Evolutionary conservation across 2,113 vertebrate species (phyloP).

Genomic region (Nothocercus julius): DNA sequence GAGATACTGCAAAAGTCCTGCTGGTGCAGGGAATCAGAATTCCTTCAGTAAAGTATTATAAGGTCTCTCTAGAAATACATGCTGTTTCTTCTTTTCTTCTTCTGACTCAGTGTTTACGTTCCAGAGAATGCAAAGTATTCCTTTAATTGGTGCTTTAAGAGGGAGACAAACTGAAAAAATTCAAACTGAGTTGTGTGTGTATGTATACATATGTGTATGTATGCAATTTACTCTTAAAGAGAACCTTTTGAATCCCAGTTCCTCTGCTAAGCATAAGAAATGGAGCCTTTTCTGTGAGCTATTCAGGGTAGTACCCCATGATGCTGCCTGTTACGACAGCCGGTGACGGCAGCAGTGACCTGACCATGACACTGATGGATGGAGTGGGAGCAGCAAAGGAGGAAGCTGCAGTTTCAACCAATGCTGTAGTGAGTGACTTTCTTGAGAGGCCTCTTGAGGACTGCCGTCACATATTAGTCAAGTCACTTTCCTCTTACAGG

Average conservation of each 20-base stretch:
- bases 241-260: neutral
- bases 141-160: neutral
- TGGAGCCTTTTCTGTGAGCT: fast-evolving
- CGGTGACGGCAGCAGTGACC: neutral
- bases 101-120: neutral
- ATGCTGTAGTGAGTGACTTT: neutral
- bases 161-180: neutral
- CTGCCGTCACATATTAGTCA: neutral
- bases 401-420: neutral
- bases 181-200: neutral
- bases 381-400: neutral
- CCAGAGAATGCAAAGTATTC: neutral
- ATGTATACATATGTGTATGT: neutral
- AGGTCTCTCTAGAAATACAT: neutral
- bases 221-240: neutral
- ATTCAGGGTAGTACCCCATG: neutral
- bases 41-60: neutral
- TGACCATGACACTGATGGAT: neutral
- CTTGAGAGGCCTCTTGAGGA: neutral
- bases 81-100: neutral
- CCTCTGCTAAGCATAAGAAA: neutral
- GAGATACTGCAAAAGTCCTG: neutral
- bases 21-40: neutral
- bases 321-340: neutral
- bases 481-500: neutral